Conservation (phyloP, 2,888 invertebrate genomes). For the Thereva nobilitata region DNA sequence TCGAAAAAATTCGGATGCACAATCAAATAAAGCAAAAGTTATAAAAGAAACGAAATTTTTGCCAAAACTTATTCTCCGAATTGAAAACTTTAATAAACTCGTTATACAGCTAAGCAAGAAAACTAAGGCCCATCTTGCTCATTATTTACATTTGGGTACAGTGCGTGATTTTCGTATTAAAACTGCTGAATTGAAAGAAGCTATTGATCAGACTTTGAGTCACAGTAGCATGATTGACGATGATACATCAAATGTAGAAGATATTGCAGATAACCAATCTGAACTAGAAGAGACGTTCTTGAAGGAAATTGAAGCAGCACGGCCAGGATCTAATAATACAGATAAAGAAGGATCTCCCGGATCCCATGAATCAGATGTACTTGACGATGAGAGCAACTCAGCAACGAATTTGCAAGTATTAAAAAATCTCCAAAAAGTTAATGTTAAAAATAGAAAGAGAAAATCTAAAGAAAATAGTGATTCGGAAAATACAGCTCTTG, state of each 20-base stretch:
- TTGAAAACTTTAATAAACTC: slow-evolving; percentile 66
- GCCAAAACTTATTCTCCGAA: slow-evolving; percentile 65
- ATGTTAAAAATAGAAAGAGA: slow-evolving; percentile 48
- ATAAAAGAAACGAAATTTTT: slow-evolving; percentile 65
- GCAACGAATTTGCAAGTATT: slow-evolving; percentile 47
- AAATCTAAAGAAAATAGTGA: slow-evolving; percentile 35
- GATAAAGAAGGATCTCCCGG: background rate
- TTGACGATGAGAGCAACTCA: slow-evolving; percentile 30
- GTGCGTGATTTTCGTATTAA: slow-evolving; percentile 67
- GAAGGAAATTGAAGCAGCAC: background rate
- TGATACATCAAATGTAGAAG: slow-evolving; percentile 25
- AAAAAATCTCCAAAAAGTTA: slow-evolving; percentile 49
- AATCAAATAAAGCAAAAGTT: slow-evolving; percentile 60
- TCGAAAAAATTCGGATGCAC: slow-evolving; percentile 54
- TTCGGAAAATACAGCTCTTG: slow-evolving; percentile 37
- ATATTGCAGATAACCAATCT: slow-evolving; percentile 10
- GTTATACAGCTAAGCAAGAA: slow-evolving; percentile 64
- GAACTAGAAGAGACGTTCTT: slow-evolving; percentile 3
- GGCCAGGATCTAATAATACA: background rate
- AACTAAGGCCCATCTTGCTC: slow-evolving; percentile 60
- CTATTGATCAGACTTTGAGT: slow-evolving; percentile 58
- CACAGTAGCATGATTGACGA: slow-evolving; percentile 50
- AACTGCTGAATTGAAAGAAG: slow-evolving; percentile 60
- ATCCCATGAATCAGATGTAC: background rate
- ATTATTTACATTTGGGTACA: slow-evolving; percentile 64